A percentile compares a stretch with the other conserved stretches of the same genome.
phyloP scores from a whole-genome alignment of 2,888 invertebrate genomes.

The Oasisia sp. region DNA sequence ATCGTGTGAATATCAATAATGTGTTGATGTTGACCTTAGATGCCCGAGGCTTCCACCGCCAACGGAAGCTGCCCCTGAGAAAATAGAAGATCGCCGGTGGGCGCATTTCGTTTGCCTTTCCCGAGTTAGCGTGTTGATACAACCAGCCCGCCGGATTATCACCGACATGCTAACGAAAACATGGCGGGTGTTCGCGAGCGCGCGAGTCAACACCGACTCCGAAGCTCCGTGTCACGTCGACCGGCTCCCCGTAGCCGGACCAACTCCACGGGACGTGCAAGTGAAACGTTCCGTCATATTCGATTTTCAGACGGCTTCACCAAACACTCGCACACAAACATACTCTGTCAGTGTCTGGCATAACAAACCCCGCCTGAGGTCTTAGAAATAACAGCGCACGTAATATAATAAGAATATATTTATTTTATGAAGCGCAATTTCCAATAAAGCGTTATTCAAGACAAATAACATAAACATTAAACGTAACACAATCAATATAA shows the following conservation, averaged over 20 bases:
- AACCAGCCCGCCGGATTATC: background rate
- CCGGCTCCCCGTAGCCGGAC: background rate
- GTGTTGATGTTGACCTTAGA: background rate
- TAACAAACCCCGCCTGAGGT: background rate
- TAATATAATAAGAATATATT: too few relatives aligned
- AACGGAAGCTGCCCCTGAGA: slow-evolving; percentile 9
- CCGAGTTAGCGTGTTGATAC: slow-evolving; percentile 17
- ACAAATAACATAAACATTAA: too few relatives aligned
- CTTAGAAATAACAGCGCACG: background rate
- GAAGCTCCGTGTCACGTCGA: background rate
- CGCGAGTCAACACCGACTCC: background rate
- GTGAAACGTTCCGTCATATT: background rate
- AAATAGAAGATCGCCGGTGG: slow-evolving; percentile 1
- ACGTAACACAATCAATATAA: too few relatives aligned
- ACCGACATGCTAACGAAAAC: background rate
- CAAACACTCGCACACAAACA: background rate
- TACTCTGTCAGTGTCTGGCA: background rate
- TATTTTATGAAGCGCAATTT: too few relatives aligned
- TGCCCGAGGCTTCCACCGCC: background rate
- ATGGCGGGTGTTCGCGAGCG: background rate
- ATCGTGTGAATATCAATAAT: slow-evolving; percentile 17
- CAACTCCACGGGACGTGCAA: background rate
- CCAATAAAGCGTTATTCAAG: too few relatives aligned
- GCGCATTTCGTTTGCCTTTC: background rate
- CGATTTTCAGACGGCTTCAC: background rate